Base-by-base conservation (phyloP, 1,140 invertebrate genomes). In the Drosophila willistoni region DNA sequence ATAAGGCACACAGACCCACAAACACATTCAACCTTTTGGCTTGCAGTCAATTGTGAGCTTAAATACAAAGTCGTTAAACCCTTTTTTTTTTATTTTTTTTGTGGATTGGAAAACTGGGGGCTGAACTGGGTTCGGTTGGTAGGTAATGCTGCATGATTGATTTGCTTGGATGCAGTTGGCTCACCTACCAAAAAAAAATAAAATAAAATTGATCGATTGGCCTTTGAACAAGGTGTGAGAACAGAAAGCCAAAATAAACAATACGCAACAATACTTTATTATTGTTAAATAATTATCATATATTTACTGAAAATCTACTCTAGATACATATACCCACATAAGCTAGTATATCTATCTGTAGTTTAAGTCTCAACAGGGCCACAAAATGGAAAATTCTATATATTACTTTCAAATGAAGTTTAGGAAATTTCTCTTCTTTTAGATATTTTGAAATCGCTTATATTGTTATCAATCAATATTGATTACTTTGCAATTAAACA, bases 91-190 rank as follows among this genome's bases (percentile, higher is more conserved):
- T n/a, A n/a, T n/a, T n/a, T 17, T 19, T 10, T 19, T 47, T 17
- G 7, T 44, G 7, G 14, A 19, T 19, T 10, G 44, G 44, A 12
- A 22, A 1, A 39, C 9, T 12, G 17, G 44, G 44, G 10, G 17
- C 2, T 19, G 14, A 47, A 3, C 14, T 6, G 7, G 1, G 44
- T 14, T 12, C 1, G 44, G 44, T 17, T 51, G 44, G 44, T 19
- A 56, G 72, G 14, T 78, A 75, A 75, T 76, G 76, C 76, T 61
- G 44, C 47, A 65, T 78, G 76, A 78, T 78, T 78, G 76, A 78
- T 78, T 75, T 75, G 68, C 59, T 62, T 51, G 44, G 63, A 34
- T 63, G 7, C 55, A 59, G 14, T 64, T 25, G 56, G n/a, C 17
- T 13, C 51, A 12, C 62, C 54, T n/a, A 36, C 34, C 34, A 12